Conservation (phyloP, 2,888 invertebrate genomes). For the Diarsia rubi region DNA sequence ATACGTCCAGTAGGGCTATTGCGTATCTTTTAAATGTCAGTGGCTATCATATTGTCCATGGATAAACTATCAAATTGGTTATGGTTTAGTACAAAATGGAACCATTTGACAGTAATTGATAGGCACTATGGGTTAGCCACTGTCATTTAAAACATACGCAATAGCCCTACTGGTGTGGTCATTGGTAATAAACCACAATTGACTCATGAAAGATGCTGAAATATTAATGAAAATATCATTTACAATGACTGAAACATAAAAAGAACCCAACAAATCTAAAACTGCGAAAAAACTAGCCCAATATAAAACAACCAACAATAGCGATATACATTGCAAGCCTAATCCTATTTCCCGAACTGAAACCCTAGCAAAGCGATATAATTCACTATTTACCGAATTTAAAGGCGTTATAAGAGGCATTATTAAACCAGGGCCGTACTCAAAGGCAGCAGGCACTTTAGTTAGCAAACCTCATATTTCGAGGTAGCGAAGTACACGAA, state of each 20-base stretch:
- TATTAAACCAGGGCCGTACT: constrained; percentile 69
- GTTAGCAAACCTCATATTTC: constrained; percentile 67
- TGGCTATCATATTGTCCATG: too few relatives aligned
- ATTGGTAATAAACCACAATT: background rate
- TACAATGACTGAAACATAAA: background rate
- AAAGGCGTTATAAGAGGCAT: constrained; percentile 61
- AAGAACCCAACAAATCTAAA: background rate
- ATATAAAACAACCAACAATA: constrained; percentile 30
- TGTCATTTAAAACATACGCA: too few relatives aligned
- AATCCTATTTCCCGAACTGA: constrained; percentile 41
- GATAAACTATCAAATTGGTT: too few relatives aligned
- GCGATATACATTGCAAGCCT: constrained; percentile 13
- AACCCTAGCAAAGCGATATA: constrained; percentile 36
- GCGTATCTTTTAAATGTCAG: too few relatives aligned
- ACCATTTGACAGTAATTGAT: too few relatives aligned
- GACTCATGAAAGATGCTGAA: background rate
- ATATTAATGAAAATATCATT: background rate
- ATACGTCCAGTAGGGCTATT: too few relatives aligned
- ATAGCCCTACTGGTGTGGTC: too few relatives aligned
- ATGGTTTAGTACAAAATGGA: too few relatives aligned
- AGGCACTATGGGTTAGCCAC: too few relatives aligned
- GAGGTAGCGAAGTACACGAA: constrained; percentile 75
- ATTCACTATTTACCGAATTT: constrained; percentile 58
- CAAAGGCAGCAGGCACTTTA: constrained; percentile 66
- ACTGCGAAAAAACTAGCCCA: constrained; percentile 11